Evolutionary conservation across 2,797 vertebrate genomes (phyloP).

Genomic region (Phrynocephalus vlangalii): DNA sequence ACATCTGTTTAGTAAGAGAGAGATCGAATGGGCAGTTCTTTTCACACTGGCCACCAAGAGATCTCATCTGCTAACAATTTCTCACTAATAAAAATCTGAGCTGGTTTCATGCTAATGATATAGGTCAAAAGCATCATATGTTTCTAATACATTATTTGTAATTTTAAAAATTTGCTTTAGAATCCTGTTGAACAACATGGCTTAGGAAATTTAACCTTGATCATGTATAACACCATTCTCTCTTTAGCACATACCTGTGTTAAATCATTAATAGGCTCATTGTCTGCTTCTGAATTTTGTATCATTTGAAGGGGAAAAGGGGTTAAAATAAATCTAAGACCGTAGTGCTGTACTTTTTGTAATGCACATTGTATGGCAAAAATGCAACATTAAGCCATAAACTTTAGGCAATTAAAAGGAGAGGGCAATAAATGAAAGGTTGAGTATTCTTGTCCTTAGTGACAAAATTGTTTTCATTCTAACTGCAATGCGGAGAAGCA

Average conservation of each 20-base stretch:
- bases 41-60: conserved; percentile 6
- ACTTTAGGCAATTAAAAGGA: conserved; percentile 1
- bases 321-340: not conserved
- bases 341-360: not conserved
- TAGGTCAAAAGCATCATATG: not conserved
- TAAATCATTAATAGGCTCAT: not conserved
- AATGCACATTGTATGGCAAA: not conserved
- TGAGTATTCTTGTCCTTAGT: conserved; percentile 45
- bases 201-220: conserved; percentile 18
- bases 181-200: conserved; percentile 21
- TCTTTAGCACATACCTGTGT: not conserved
- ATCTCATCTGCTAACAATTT: conserved; percentile 23
- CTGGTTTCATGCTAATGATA: conserved; percentile 7
- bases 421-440: conserved; percentile 5
- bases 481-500: not conserved
- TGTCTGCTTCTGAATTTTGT: conserved; percentile 33
- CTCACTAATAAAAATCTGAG: conserved; percentile 15
- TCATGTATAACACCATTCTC: conserved; percentile 18
- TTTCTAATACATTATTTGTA: conserved; percentile 5
- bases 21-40: conserved; percentile 2
- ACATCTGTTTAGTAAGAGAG: not conserved
- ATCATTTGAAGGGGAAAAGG: conserved; percentile 12
- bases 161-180: conserved; percentile 5
- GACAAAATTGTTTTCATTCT: conserved; percentile 31
- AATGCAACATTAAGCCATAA: not conserved